Evolutionary conservation across 1,140 invertebrate genomes (phyloP).

Genomic region (Ceratitis capitata): DNA sequence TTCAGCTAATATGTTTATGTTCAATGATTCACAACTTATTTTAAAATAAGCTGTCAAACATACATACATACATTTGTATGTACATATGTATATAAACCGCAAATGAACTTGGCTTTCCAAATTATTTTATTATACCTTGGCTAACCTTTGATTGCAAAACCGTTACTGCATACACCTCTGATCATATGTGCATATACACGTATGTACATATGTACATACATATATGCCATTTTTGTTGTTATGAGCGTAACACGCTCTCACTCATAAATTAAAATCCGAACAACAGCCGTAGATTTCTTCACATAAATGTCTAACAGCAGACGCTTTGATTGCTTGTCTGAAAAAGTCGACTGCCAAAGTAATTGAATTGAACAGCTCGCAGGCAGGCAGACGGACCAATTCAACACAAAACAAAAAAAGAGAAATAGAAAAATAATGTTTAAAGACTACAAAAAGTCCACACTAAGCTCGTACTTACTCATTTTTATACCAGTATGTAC

Average conservation of each 20-base stretch:
- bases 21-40: no score
- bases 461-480: no score
- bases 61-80: not conserved
- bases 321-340: constrained; percentile 27
- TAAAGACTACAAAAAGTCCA: no score
- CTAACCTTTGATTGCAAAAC: constrained; percentile 26
- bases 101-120: constrained; percentile 19
- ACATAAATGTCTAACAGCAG: constrained; percentile 29
- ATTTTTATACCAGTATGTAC: no score
- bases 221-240: not conserved
- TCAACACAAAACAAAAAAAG: not conserved
- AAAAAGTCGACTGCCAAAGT: constrained; percentile 1
- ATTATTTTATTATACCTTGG: constrained; percentile 10
- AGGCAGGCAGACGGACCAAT: not conserved
- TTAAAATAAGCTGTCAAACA: no score
- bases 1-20: no score
- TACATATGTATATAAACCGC: not conserved
- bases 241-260: constrained; percentile 10
- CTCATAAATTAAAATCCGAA: constrained; percentile 31
- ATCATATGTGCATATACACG: not conserved
- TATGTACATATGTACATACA: not conserved
- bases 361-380: constrained; percentile 23
- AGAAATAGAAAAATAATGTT: not conserved
- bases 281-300: constrained; percentile 28
- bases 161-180: not conserved